These are phyloP conservation scores for Lobophora halterata DNA, from an alignment of 2,888 invertebrate genomes.

Conservation along the genomic window DNA sequence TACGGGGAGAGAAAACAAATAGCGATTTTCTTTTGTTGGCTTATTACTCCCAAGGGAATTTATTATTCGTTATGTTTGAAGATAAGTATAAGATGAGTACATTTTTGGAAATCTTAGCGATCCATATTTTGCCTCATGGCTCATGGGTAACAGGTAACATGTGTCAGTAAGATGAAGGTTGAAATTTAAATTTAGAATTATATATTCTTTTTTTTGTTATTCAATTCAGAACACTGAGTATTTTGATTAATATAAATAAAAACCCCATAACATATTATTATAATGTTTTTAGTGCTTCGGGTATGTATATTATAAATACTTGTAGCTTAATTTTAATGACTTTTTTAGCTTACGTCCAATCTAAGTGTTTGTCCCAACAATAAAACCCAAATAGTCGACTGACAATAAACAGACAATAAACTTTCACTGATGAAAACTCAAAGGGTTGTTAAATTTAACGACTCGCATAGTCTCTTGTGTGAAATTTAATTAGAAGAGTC, in stretches of 20 bases:
- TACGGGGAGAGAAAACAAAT: constrained; percentile 69
- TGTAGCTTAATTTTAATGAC: too few species aligned
- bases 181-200: too few species aligned
- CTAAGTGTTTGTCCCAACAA: constrained; percentile 13
- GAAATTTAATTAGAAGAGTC: constrained; percentile 72
- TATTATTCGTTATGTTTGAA: constrained; percentile 59
- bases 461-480: constrained; percentile 55
- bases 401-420: constrained; percentile 44
- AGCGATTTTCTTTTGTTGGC: constrained; percentile 78
- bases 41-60: constrained; percentile 74
- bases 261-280: too few species aligned
- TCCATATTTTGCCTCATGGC: too few species aligned
- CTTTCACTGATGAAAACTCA: constrained; percentile 56
- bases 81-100: not conserved
- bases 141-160: too few species aligned
- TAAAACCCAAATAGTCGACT: constrained; percentile 22
- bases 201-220: too few species aligned
- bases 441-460: constrained; percentile 70
- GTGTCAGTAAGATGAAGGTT: too few species aligned
- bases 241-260: too few species aligned
- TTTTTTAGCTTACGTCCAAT: constrained; percentile 11
- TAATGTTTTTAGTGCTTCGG: too few species aligned
- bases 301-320: too few species aligned
- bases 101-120: too few species aligned
- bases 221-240: too few species aligned